Evolutionary conservation across 1,140 invertebrate genomes (phyloP), one percentile per base, ranked within the genome.

Genomic region (Periplaneta americana): DNA sequence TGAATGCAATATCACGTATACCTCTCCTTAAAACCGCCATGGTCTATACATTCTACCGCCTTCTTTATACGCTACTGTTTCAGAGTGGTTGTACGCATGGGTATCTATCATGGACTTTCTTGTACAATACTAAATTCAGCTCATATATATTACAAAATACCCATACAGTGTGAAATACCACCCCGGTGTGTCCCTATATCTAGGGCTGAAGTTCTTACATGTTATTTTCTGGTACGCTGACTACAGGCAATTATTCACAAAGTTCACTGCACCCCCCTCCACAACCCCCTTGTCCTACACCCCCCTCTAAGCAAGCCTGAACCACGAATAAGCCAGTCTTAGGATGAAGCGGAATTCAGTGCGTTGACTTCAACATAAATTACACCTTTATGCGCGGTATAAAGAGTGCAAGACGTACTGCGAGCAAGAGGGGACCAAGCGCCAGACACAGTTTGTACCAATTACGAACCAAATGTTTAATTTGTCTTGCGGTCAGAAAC

Each of bases 141-240:
- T n/a, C 48, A n/a, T 28, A 48, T 48, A 48, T 48, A 48, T 48
- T 48, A 48, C n/a, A 48, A 48, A 48, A 48, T 48, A 15, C 15
- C 17, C 39, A 48, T 48, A 18, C 39, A 48, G 39, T 48, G 39
- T 22, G 39, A 48, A 48, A 48, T 22, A 48, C 39, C 39, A 48
- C 39, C 10, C 17, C 39, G 15, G 39, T 48, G 17, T 48, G 39
- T 48, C n/a, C 39, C 17, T 48, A 48, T 10, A 48, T 48, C 39
- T 18, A 18, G 15, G 39, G 1, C n/a, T 48, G 17, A 48, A 13
- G 3, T 48, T 48, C 74, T 15, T 34, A 33, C 33, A 75, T 75
- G 75, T 75, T 75, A 75, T 75, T 75, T 75, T 75, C 75, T 75
- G 75, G 6, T 75, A 75, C 75, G 75, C 22, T 75, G 75, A 34